Conservation (phyloP, 1,140 invertebrate species). For the Zaprionus taronus region DNA sequence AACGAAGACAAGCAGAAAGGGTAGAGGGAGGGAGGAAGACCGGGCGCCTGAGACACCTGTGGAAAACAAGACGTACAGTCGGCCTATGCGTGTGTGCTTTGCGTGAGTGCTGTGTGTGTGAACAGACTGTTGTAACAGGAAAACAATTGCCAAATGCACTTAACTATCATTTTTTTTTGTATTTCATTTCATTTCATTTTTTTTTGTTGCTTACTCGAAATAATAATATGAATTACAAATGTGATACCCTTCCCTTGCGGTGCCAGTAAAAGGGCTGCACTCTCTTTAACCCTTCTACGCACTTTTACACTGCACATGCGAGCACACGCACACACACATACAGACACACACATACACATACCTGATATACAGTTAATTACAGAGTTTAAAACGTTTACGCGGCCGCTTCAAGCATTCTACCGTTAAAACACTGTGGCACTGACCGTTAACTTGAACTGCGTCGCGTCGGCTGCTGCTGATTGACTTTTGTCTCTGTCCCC, state of each 20-base stretch:
- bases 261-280: background rate
- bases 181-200: constrained; percentile 1
- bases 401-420: constrained; percentile 43
- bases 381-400: constrained; percentile 46
- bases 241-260: constrained; percentile 35
- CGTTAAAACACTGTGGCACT: constrained; percentile 42
- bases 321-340: constrained; percentile 5
- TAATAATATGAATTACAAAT: constrained; percentile 61
- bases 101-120: background rate
- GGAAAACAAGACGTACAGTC: background rate
- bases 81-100: background rate
- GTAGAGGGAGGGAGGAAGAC: no score
- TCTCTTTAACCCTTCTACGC: constrained; percentile 56
- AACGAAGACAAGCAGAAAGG: no score
- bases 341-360: background rate
- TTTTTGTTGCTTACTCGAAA: constrained; percentile 44
- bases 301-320: constrained; percentile 43
- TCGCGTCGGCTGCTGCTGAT: constrained; percentile 16
- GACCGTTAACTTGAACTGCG: constrained; percentile 7
- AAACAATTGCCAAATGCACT: constrained; percentile 21
- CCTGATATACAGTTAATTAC: constrained; percentile 47
- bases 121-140: background rate
- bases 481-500: constrained; percentile 27
- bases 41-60: background rate
- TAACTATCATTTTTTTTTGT: constrained; percentile 35